phyloP scores from a whole-genome alignment of 1,140 invertebrate genomes.

The Pemphigus obesinymphae region DNA sequence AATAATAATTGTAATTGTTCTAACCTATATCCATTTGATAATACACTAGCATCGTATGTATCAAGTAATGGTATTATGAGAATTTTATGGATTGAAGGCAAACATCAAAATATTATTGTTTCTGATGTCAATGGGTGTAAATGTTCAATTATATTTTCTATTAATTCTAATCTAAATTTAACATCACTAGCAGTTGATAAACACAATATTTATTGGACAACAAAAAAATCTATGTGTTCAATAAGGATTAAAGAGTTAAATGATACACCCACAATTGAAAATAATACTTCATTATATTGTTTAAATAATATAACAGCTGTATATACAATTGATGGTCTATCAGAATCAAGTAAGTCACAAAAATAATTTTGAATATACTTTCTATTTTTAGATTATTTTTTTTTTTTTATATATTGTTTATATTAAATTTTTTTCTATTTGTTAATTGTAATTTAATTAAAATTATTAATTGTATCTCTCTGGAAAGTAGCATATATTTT shows the following conservation, averaged over 20 bases:
- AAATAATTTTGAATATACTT: too few species aligned
- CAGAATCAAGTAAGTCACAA: conserved; percentile 18
- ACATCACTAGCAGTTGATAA: conserved; percentile 62
- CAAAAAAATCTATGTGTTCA: not conserved
- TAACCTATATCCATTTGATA: conserved; percentile 57
- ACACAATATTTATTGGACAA: conserved; percentile 65
- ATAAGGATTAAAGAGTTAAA: not conserved
- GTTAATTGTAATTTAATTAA: too few species aligned
- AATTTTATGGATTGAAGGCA: conserved; percentile 63
- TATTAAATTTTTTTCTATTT: too few species aligned
- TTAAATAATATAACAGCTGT: conserved; percentile 24
- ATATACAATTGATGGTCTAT: not conserved
- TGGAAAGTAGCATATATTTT: too few species aligned
- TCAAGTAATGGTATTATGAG: conserved; percentile 56
- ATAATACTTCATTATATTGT: not conserved
- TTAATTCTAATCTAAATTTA: conserved; percentile 53
- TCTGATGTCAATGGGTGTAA: conserved; percentile 64
- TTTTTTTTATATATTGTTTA: too few species aligned
- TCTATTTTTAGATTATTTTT: too few species aligned
- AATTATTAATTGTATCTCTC: too few species aligned
- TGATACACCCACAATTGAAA: not conserved
- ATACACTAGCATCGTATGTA: conserved; percentile 63
- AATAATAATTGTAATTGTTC: conserved; percentile 56
- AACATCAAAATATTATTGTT: conserved; percentile 58
- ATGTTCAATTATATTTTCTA: conserved; percentile 51